These are phyloP conservation scores for Steinernema khuongi DNA, from an alignment of 1,140 invertebrate species.

Conservation along the genomic window DNA sequence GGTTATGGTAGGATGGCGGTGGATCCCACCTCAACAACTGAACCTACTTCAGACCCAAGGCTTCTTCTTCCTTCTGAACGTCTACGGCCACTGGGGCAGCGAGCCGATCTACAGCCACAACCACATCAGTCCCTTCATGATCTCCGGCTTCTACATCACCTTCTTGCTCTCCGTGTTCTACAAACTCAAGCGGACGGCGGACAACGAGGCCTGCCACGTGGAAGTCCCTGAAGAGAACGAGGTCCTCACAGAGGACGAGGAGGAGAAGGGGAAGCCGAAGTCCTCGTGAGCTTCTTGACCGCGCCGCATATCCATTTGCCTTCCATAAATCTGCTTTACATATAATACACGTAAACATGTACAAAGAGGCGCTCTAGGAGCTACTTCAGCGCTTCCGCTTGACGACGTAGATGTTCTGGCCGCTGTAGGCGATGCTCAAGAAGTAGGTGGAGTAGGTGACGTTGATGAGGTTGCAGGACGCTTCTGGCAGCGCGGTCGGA, in stretches of 20 bases:
- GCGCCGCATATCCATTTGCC: not conserved
- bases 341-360: not conserved
- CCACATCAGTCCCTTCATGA: slow-evolving; percentile 41
- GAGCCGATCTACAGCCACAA: slow-evolving; percentile 30
- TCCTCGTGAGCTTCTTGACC: not conserved
- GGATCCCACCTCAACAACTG: not conserved
- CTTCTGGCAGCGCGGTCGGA: not conserved
- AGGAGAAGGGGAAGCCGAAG: not conserved
- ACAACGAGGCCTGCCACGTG: not conserved
- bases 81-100: slow-evolving; percentile 36
- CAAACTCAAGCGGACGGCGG: slow-evolving; percentile 20
- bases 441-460: not conserved
- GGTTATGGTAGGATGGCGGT: slow-evolving; percentile 19
- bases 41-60: slow-evolving; percentile 32
- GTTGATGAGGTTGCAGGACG: not conserved
- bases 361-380: not conserved
- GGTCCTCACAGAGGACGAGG: not conserved
- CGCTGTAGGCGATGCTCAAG: slow-evolving; percentile 6
- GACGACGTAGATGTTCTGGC: not conserved
- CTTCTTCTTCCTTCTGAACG: slow-evolving; percentile 35
- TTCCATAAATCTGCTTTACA: not conserved
- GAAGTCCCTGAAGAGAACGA: not conserved
- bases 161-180: slow-evolving; percentile 39
- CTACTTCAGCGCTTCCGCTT: not conserved
- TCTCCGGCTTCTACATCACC: slow-evolving; percentile 41